These are phyloP conservation scores for Odontamblyopus lacepedii DNA, from an alignment of 2,797 vertebrate species.

Conservation along the genomic window DNA sequence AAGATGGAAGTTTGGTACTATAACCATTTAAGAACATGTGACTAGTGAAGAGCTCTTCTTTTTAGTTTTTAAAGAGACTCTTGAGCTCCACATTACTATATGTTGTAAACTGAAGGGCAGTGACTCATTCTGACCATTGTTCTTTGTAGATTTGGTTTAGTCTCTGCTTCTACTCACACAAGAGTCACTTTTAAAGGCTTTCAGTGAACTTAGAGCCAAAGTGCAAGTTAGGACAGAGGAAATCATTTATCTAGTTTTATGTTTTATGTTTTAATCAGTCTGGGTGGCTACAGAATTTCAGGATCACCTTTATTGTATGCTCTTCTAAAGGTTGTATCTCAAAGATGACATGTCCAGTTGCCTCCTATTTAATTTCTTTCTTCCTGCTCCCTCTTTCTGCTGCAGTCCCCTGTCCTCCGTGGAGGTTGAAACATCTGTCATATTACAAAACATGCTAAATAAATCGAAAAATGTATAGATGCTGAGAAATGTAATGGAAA, in stretches of 20 bases:
- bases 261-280: constrained; percentile 32
- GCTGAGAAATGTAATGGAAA: background rate
- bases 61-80: constrained; percentile 43
- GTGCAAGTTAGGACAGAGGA: constrained; percentile 8
- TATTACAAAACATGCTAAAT: no score
- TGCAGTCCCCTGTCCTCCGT: constrained; percentile 7
- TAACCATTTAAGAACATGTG: constrained; percentile 15
- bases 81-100: constrained; percentile 29
- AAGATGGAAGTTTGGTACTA: no score
- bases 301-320: constrained; percentile 19
- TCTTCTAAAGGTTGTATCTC: constrained; percentile 10
- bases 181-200: constrained; percentile 19
- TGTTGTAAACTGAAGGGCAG: constrained; percentile 11
- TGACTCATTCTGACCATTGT: constrained; percentile 42
- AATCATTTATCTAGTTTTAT: constrained; percentile 48
- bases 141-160: constrained; percentile 28
- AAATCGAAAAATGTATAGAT: no score
- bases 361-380: constrained; percentile 5
- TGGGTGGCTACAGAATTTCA: constrained; percentile 10
- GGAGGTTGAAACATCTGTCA: no score
- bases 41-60: constrained; percentile 53
- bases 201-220: constrained; percentile 19
- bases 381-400: constrained; percentile 25
- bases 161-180: constrained; percentile 40
- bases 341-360: constrained; percentile 28